Evolutionary conservation across 1,140 invertebrate species (phyloP).

Genomic region (Galleria mellonella): DNA sequence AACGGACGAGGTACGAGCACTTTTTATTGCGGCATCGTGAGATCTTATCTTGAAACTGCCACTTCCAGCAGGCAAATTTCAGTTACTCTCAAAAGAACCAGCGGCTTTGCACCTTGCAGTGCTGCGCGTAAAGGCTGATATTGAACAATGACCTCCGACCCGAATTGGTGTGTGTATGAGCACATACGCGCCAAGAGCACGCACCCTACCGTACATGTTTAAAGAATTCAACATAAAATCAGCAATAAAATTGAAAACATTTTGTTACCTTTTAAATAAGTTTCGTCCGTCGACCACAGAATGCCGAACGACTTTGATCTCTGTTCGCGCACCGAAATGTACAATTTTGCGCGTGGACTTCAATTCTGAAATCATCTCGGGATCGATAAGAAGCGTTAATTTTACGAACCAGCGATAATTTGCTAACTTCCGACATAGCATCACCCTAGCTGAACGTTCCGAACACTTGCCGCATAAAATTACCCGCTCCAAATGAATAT

Average conservation of each 20-base stretch:
- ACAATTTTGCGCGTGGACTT: constrained; percentile 35
- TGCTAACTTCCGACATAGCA: constrained; percentile 71
- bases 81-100: constrained; percentile 34
- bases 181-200: constrained; percentile 41
- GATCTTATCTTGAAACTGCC: constrained; percentile 72
- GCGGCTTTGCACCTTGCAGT: constrained; percentile 38
- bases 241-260: constrained; percentile 73
- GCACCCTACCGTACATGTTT: constrained; percentile 51
- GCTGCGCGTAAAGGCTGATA: constrained; percentile 21
- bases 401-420: constrained; percentile 73
- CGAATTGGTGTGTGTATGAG: constrained; percentile 39
- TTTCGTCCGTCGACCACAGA: constrained; percentile 35
- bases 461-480: constrained; percentile 61
- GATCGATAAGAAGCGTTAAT: constrained; percentile 73
- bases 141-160: no score
- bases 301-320: constrained; percentile 48
- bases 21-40: constrained; percentile 73
- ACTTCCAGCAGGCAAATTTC: constrained; percentile 73
- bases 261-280: constrained; percentile 73
- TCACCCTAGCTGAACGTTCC: constrained; percentile 67
- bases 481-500: constrained; percentile 35
- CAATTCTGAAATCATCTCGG: constrained; percentile 61
- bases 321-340: constrained; percentile 41
- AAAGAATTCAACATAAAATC: constrained; percentile 74
- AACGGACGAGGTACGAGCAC: constrained; percentile 69